Conservation (phyloP, 2,113 vertebrate species). For the Thamnophis sirtalis region DNA sequence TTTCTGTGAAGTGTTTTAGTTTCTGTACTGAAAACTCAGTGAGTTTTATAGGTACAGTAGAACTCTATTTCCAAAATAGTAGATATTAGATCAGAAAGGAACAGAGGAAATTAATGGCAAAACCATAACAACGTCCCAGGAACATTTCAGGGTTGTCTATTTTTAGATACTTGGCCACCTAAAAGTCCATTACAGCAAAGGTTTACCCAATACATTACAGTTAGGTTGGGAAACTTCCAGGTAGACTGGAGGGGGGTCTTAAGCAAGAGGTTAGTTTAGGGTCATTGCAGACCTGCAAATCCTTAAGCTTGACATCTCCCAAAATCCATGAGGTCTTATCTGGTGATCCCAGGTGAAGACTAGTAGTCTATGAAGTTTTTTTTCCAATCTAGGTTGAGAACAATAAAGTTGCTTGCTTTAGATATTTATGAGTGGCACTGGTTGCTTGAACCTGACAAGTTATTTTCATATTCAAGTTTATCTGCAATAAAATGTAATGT, state of each 20-base stretch:
- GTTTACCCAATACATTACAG: not conserved
- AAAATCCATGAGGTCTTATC: not conserved
- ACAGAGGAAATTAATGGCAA: not conserved
- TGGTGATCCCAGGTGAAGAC: not conserved
- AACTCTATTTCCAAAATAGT: not conserved
- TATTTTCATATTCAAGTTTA: not conserved
- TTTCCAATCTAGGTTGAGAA: not conserved
- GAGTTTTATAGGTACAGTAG: not conserved
- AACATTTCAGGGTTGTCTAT: not conserved
- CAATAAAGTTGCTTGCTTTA: not conserved
- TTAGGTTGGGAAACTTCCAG: not conserved
- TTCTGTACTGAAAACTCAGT: not conserved
- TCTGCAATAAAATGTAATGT: not conserved
- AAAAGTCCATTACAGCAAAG: not conserved
- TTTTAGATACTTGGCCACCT: not conserved
- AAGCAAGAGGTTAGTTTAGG: not conserved
- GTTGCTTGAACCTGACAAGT: not conserved
- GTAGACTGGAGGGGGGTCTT: not conserved
- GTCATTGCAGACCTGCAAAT: not conserved
- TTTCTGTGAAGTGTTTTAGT: not conserved
- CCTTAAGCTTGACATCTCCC: not conserved
- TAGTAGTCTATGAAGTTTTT: not conserved
- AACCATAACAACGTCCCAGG: not conserved
- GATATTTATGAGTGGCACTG: not conserved
- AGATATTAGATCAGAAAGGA: not conserved